A percentile compares a stretch with the other conserved stretches of the same genome.
Conservation (phyloP, 2,797 vertebrate genomes). For the Perodicticus potto region DNA sequence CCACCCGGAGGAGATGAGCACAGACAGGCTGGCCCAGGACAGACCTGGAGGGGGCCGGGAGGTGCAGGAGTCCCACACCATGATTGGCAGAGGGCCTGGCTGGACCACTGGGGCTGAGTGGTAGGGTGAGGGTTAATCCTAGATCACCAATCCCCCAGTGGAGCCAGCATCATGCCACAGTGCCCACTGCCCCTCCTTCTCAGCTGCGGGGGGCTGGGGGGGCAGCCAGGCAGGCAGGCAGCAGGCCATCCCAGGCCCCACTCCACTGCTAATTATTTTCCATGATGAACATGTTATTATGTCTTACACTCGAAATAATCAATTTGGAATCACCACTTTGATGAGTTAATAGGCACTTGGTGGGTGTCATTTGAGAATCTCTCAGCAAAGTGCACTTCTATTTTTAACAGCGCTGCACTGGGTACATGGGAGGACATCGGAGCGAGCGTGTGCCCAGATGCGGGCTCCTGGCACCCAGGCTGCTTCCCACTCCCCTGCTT, state of each 20-base stretch:
- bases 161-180: neutral
- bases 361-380: conserved; percentile 81
- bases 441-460: neutral
- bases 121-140: fast-evolving
- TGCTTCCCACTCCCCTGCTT: fast-evolving
- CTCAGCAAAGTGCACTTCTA: conserved; percentile 55
- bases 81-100: neutral
- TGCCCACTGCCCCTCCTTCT: neutral
- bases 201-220: neutral
- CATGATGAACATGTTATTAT: conserved; percentile 85
- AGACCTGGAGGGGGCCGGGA: neutral
- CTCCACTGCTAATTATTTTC: conserved; percentile 73
- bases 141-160: fast-evolving
- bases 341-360: conserved; percentile 88
- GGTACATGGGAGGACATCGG: neutral
- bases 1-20: neutral
- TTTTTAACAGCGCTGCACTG: conserved; percentile 31
- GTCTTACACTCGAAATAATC: conserved; percentile 87
- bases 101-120: neutral
- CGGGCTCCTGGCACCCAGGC: neutral
- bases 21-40: fast-evolving
- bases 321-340: conserved; percentile 87
- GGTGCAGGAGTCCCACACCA: neutral
- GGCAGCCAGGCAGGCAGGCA: neutral
- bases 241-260: neutral